A percentile compares a stretch with the other conserved stretches of the same genome.
phyloP scores from a whole-genome alignment of 2,888 invertebrate genomes.

The Agrypnus murinus region DNA sequence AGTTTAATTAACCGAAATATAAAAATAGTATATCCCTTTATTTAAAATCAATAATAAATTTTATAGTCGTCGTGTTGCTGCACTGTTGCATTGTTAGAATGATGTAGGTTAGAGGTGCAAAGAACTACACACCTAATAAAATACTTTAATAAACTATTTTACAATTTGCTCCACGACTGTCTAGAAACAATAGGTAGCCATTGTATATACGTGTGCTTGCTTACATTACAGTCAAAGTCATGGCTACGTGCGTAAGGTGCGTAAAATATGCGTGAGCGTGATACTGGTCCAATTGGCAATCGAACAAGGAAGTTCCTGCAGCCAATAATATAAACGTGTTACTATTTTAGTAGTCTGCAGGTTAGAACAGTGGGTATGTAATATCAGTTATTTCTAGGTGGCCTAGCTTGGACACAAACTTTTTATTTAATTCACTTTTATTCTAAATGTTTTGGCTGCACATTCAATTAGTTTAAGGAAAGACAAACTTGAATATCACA shows the following conservation, averaged over 20 bases:
- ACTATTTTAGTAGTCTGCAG: slow-evolving; percentile 50
- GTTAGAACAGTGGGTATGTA: slow-evolving; percentile 30
- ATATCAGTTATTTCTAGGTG: slow-evolving; percentile 18
- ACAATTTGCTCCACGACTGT: slow-evolving; percentile 54
- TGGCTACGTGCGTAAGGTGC: slow-evolving; percentile 60
- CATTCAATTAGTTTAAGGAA: no score
- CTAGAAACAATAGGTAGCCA: slow-evolving; percentile 52
- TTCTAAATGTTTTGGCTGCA: no score
- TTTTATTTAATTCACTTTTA: no score
- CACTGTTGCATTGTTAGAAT: slow-evolving; percentile 44
- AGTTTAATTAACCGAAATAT: slow-evolving; percentile 1
- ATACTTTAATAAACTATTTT: slow-evolving; percentile 51
- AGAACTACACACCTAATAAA: slow-evolving; percentile 47
- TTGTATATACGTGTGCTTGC: slow-evolving; percentile 42
- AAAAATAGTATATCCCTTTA: not conserved
- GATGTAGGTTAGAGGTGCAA: slow-evolving; percentile 65
- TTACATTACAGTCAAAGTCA: slow-evolving; percentile 56
- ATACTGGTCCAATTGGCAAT: slow-evolving; percentile 66
- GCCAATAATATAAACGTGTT: slow-evolving; percentile 50
- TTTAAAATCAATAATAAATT: not conserved
- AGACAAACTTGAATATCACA: no score
- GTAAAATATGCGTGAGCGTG: slow-evolving; percentile 61
- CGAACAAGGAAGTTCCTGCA: slow-evolving; percentile 61
- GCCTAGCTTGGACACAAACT: slow-evolving; percentile 6
- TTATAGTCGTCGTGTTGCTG: slow-evolving; percentile 10